Conservation (phyloP, 2,888 invertebrate genomes). For the Meta bourneti region DNA sequence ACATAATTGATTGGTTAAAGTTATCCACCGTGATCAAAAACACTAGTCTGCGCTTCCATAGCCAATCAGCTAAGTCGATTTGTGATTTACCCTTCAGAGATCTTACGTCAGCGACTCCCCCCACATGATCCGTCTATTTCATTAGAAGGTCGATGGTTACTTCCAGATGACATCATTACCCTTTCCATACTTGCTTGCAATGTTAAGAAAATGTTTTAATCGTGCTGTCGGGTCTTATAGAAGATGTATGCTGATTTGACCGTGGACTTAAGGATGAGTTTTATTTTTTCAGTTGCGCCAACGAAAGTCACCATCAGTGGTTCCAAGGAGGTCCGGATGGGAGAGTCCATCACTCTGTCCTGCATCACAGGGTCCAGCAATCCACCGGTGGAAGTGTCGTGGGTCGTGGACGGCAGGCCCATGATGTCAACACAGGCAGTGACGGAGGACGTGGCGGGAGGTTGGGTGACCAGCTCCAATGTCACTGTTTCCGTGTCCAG, state of each 20-base stretch:
- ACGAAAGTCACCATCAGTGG: conserved; percentile 77
- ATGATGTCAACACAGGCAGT: conserved; percentile 76
- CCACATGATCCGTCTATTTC: too few species aligned
- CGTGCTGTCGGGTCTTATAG: too few species aligned
- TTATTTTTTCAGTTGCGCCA: conserved; percentile 76
- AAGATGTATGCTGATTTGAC: too few species aligned
- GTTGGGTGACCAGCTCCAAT: conserved; percentile 94
- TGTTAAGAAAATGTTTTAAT: not conserved
- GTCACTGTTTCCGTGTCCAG: conserved; percentile 86
- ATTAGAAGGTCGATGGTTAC: too few species aligned
- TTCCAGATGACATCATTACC: not conserved
- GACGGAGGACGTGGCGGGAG: conserved; percentile 84
- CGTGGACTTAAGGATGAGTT: not conserved
- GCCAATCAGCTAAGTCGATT: too few species aligned
- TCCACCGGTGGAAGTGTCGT: conserved; percentile 82
- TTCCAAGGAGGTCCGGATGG: conserved; percentile 78
- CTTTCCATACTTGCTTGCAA: too few species aligned
- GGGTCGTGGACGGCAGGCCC: conserved; percentile 81
- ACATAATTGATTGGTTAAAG: too few species aligned
- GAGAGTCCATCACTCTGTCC: conserved; percentile 86
- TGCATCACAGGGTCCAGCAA: conserved; percentile 94
- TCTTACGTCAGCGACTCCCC: too few species aligned
- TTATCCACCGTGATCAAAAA: too few species aligned
- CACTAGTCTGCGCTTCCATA: too few species aligned
- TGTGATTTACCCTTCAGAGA: too few species aligned